Evolutionary conservation across 2,888 invertebrate genomes (phyloP), one percentile per base, ranked within the genome.

Genomic region (Pedicia rivosa): DNA sequence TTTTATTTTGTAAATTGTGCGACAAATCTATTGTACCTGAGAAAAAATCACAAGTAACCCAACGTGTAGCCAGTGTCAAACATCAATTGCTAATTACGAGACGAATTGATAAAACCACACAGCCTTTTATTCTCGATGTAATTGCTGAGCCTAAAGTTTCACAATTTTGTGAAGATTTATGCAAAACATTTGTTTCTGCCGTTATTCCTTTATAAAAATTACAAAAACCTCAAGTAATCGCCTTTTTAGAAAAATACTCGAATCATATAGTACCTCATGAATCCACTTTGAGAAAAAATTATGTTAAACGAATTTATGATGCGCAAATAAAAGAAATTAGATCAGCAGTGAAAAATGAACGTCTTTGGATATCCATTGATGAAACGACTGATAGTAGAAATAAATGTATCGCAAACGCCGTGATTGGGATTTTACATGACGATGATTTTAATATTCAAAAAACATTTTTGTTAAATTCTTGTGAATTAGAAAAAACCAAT

Each of bases 401-500:
- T 4, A 28, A n/a, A 31, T 17, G 17, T 17, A n/a, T 31, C 12
- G 31, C 19, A 12, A 31, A 31, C 17, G 31, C 17, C 6, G 31
- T 31, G 10, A 17, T 31, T 17, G n/a, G 12, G 3, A 31, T 31
- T n/a, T 31, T 19, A 31, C 7, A 31, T 31, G 7, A 16, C 7
- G 31, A 19, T n/a, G 2, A 2, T 3, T 5, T 17, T 16, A 31
- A 10, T 7, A 17, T 12, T n/a, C 16, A 12, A 5, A 28, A 28
- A 28, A 28, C 12, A 13, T 28, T 4, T 28, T 13, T 28, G 28
- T 28, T 28, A 28, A 28, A 13, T 4, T 3, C 13, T 28, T n/a
- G 4, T 5, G 13, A 12, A 4, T 28, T 28, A 12, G 35, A 39
- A 33, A 20, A 40, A 26, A 9, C 43, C 35, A 38, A 40, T 14